Base-by-base conservation (phyloP, 2,888 invertebrate genomes). In the Metallyticus violacea region DNA sequence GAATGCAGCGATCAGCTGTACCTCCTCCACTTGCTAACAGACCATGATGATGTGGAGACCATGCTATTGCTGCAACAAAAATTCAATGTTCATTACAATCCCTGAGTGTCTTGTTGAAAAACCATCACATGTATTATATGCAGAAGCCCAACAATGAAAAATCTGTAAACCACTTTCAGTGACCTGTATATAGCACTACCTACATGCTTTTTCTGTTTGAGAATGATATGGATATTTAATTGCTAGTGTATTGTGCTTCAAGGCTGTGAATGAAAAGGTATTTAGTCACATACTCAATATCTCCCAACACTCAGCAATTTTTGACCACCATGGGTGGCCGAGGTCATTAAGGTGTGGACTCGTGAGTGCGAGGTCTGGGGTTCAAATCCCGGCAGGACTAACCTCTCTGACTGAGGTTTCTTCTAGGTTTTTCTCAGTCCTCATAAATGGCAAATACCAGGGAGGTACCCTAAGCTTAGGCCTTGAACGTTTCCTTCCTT, bases 41-140 rank as follows among this genome's bases (percentile, higher is more conserved):
- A 0, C 99, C 99, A 92, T 99, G 99, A 92, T 99, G 99, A 93
- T 99, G 99, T 0, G 99, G 99, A 1, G 99, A 99, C 99, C 99
- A 99, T 27, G 99, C 99, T 89, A 99, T 98, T 0, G 99, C 99
- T 91, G 87, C 25, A 82, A 2, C 6, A 85, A 77, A n/a, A 3
- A 62, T 62, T 15, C 3, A 62, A n/a, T n/a, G n/a, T n/a, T n/a
- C n/a, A n/a, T n/a, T n/a, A n/a, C n/a, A n/a, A n/a, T n/a, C n/a
- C n/a, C n/a, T n/a, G n/a, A n/a, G n/a, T 76, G 76, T 9, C 7
- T 15, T 76, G 76, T 9, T 9, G 76, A 76, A 76, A 76, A 7
- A 76, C 76, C 76, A 76, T 76, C 15, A 15, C 15, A 7, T 76
- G 76, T 15, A 76, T 26, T 6, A 15, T 40, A 25, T 26, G 77